These are phyloP conservation scores for Aphaenogaster rudis DNA, from an alignment of 1,140 invertebrate genomes.

Conservation along the genomic window DNA sequence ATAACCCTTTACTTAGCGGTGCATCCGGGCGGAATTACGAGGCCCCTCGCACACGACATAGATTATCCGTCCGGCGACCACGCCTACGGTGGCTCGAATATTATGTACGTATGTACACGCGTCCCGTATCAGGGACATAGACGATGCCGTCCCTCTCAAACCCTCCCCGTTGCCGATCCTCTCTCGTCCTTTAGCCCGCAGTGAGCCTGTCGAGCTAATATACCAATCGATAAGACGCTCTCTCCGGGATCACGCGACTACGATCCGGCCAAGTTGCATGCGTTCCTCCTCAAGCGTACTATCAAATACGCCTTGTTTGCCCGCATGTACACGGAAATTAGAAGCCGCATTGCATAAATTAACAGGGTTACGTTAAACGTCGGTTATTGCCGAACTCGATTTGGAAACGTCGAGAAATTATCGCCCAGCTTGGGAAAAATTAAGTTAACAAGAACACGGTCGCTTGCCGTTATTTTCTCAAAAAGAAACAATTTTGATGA, in stretches of 20 bases:
- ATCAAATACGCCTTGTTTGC: slow-evolving; percentile 2
- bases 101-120: slow-evolving; percentile 59
- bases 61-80: slow-evolving; percentile 52
- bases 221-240: slow-evolving; percentile 64
- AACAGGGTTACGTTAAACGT: background rate
- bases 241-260: slow-evolving; percentile 41
- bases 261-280: slow-evolving; percentile 30
- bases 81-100: slow-evolving; percentile 59
- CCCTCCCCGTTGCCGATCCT: background rate
- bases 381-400: background rate
- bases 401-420: background rate
- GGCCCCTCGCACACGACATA: slow-evolving; percentile 31
- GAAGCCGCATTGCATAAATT: background rate
- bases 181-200: background rate
- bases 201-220: slow-evolving; percentile 42
- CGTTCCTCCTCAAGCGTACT: slow-evolving; percentile 37
- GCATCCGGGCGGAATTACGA: slow-evolving; percentile 48
- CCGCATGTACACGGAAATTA: background rate
- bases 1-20: slow-evolving; percentile 59
- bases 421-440: background rate
- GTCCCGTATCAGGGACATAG: slow-evolving; percentile 46
- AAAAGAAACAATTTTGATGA: background rate
- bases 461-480: background rate
- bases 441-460: background rate
- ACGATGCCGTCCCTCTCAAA: slow-evolving; percentile 10